Evolutionary conservation across 2,888 invertebrate genomes (phyloP), one percentile per base, ranked within the genome.

Genomic region (Drosophila neonasuta): DNA sequence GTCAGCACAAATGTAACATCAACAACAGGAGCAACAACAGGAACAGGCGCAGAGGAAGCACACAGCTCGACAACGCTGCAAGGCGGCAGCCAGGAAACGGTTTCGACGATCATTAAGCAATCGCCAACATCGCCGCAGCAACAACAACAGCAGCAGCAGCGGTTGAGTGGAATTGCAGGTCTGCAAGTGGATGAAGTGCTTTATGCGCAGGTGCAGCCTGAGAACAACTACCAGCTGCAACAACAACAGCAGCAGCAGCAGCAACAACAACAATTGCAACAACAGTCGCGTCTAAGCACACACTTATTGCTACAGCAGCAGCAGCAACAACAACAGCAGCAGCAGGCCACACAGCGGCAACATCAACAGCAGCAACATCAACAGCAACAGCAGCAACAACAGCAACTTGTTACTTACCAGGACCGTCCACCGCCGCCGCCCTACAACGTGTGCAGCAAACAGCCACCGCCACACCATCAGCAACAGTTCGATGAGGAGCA

Each of bases 401-500:
- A 66, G 34, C 68, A 72, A 51, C 70, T 59, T 46, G 48, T 67
- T n/a, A 50, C 56, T 30, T 83, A 77, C 44, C 62, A 78, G 64
- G 78, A 86, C 49, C 79, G 74, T 49, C 68, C 72, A 58, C 81
- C 88, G 32, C 88, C 84, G 30, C 88, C 84, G 30, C 78, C 88
- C 61, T 88, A 85, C 62, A 79, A 69, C 58, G 45, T 58, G 50
- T 80, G 49, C 80, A 87, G 11, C 63, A 63, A 30, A 6, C 67
- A 42, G 0, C 56, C 34, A 0, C 60, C 51, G 0, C 58, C 49
- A 0, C 61, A 51, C 1, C 60, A 61, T 0, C 65, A 61, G 0
- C 69, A 46, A 34, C 74, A 20, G 52, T 65, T 52, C 41, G 71
- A 46, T 29, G 68, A n/a, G 32, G 70, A 34, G 6, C 65, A 62